Percentiles rank a stretch among this genome's conserved stretches.
Evolutionary conservation across 1,140 invertebrate species (phyloP).

Genomic region (Apocrypta bakeri): DNA sequence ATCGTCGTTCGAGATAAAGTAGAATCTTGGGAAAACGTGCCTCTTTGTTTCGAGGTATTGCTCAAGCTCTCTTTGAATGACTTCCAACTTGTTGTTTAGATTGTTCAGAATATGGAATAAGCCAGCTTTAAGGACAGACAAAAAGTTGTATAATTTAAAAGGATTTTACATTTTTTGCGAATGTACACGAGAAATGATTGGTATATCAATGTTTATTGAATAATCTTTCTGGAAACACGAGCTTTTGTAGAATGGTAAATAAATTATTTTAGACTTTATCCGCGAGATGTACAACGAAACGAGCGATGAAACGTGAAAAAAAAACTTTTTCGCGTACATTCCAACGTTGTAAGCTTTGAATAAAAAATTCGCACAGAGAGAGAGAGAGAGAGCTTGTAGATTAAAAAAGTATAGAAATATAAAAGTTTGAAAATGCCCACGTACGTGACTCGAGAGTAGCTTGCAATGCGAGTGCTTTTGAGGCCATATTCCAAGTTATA

Average conservation of each 20-base stretch:
- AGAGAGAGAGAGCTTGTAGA: neutral
- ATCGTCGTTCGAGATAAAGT: conserved; percentile 93
- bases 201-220: no score
- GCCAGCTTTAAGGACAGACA: conserved; percentile 65
- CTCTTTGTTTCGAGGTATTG: conserved; percentile 90
- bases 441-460: conserved; percentile 70
- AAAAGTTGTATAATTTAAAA: conserved; percentile 9
- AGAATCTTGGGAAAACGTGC: conserved; percentile 87
- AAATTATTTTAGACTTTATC: no score
- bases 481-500: conserved; percentile 77
- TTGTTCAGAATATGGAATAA: conserved; percentile 79
- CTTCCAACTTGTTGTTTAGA: conserved; percentile 80
- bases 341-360: no score
- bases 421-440: conserved; percentile 54
- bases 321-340: no score
- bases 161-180: neutral
- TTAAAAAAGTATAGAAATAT: no score
- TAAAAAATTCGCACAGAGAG: neutral
- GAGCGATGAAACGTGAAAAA: no score
- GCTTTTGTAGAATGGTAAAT: no score
- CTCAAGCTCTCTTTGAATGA: conserved; percentile 84
- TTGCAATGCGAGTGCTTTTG: conserved; percentile 60
- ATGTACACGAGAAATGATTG: no score
- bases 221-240: no score
- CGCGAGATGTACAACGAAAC: neutral